Conservation (phyloP, 2,888 invertebrate species). For the Pristionchus entomophagus region DNA sequence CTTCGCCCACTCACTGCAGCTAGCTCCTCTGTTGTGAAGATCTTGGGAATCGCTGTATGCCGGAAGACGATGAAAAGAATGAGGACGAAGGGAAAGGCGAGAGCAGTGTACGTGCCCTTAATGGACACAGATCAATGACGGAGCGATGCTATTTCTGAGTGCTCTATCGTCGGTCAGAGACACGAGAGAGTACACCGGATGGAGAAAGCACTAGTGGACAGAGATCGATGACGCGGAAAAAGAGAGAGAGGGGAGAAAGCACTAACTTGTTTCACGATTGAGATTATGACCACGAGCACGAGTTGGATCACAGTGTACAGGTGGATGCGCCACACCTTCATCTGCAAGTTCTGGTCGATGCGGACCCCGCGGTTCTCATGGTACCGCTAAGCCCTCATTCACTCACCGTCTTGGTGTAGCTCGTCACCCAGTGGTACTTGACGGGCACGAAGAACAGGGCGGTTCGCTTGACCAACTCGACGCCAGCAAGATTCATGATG, state of each 20-base stretch:
- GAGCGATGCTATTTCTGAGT: background rate
- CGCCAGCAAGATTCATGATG: conserved; percentile 91
- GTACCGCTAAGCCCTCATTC: conserved; percentile 6
- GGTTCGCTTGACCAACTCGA: conserved; percentile 92
- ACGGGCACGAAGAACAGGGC: conserved; percentile 92
- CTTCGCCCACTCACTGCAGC: conserved; percentile 62
- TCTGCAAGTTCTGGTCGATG: conserved; percentile 69
- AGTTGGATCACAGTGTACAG: conserved; percentile 90
- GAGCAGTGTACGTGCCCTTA: conserved; percentile 83
- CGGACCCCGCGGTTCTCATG: no score
- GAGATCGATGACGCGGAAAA: no score
- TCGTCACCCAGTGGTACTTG: conserved; percentile 92
- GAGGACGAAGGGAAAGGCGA: conserved; percentile 94
- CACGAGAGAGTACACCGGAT: no score
- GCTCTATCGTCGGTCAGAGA: background rate
- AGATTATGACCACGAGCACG: conserved; percentile 71
- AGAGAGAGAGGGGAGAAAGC: background rate
- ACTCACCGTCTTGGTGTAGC: conserved; percentile 86
- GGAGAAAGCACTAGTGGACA: no score
- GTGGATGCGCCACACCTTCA: conserved; percentile 88
- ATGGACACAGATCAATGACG: background rate
- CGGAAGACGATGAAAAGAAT: conserved; percentile 89
- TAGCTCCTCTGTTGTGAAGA: conserved; percentile 65
- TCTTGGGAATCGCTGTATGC: conserved; percentile 64
- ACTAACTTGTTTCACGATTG: conserved; percentile 28